phyloP scores from a whole-genome alignment of 2,113 vertebrate genomes.

The Rattus norvegicus region DNA sequence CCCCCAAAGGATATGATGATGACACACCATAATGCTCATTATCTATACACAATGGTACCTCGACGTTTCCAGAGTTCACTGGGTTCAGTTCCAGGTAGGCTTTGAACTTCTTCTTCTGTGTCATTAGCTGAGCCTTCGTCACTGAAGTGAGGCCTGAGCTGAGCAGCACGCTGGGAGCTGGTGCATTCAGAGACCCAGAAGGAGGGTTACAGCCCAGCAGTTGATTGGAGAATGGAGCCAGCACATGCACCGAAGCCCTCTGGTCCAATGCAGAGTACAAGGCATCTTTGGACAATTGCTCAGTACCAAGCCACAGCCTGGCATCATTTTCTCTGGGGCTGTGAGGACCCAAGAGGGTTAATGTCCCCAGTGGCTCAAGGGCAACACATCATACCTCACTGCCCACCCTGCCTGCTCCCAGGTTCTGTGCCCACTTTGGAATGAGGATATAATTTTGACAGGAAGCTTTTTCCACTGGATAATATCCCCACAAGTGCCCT shows the following conservation, averaged over 20 bases:
- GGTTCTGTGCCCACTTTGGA: background rate
- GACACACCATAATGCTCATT: background rate
- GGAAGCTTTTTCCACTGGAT: accelerated
- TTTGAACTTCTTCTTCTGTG: background rate
- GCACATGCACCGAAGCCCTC: too few species aligned
- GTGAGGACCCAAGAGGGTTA: too few species aligned
- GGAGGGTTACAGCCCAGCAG: too few species aligned
- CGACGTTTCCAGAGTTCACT: background rate
- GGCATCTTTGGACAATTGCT: background rate
- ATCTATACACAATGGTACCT: background rate
- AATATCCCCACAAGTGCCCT: background rate
- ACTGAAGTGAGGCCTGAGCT: background rate
- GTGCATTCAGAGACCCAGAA: background rate
- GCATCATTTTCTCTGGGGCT: background rate
- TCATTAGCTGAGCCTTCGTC: background rate
- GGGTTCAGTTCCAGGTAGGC: background rate
- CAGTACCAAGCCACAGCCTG: background rate
- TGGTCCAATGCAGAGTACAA: background rate
- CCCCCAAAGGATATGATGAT: background rate
- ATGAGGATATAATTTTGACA: background rate
- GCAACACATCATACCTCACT: too few species aligned
- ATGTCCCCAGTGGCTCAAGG: background rate
- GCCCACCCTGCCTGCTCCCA: too few species aligned
- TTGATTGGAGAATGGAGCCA: background rate
- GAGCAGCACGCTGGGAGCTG: background rate